A percentile compares a stretch with the other conserved stretches of the same genome.
These are phyloP conservation scores for Burhinus bistriatus DNA, from an alignment of 2,113 vertebrate genomes.

Conservation along the genomic window DNA sequence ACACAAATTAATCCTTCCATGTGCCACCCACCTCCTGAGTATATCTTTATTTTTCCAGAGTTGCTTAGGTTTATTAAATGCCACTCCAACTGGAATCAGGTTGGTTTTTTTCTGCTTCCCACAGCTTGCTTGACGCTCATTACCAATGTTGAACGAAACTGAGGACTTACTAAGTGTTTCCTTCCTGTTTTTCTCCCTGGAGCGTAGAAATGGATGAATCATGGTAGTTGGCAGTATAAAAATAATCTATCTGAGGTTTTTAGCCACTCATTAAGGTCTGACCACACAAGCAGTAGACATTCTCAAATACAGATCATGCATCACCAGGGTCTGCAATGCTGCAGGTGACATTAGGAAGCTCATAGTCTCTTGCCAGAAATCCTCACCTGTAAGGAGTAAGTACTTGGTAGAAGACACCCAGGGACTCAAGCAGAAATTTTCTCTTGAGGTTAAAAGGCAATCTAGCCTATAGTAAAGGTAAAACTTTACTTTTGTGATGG, in stretches of 20 bases:
- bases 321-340: not conserved
- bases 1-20: conserved; percentile 48
- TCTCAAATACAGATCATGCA: not conserved
- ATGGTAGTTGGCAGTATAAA: conserved; percentile 13
- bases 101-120: conserved; percentile 29
- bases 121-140: conserved; percentile 31
- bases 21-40: conserved; percentile 37
- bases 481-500: not conserved
- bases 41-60: conserved; percentile 30
- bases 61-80: conserved; percentile 41
- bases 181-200: conserved; percentile 43
- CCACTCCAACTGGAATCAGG: conserved; percentile 24
- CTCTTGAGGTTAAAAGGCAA: not conserved
- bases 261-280: not conserved
- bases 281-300: not conserved
- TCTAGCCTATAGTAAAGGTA: not conserved
- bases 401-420: not conserved
- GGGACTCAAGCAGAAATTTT: not conserved
- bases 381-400: not conserved
- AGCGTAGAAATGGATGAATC: conserved; percentile 36
- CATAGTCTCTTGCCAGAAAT: not conserved
- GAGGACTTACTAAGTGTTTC: conserved; percentile 42
- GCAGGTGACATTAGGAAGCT: not conserved
- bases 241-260: conserved; percentile 18
- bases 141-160: not conserved